Conservation (phyloP, 2,113 vertebrate species). For the Physeter macrocephalus region DNA sequence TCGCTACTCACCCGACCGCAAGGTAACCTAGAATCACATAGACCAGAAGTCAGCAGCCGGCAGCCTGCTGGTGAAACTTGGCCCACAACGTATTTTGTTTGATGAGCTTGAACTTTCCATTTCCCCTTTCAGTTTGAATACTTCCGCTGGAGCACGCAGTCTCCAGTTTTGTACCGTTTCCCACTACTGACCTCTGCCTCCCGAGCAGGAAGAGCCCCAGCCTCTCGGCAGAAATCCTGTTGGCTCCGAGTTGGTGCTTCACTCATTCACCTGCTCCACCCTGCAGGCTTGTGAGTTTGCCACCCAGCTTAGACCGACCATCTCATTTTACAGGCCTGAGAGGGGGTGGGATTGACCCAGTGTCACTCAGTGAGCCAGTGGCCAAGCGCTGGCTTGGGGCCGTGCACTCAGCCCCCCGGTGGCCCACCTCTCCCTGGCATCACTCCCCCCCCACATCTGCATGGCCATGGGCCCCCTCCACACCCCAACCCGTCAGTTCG, state of each 20-base stretch:
- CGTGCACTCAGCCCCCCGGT: fast-evolving
- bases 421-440: not conserved
- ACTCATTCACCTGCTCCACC: not conserved
- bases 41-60: not conserved
- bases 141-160: fast-evolving
- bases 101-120: not conserved
- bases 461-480: not conserved
- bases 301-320: not conserved
- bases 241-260: not conserved
- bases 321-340: not conserved
- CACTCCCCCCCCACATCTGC: not conserved
- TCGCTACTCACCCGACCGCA: not conserved
- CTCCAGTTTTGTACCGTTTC: not conserved
- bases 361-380: not conserved
- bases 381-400: not conserved
- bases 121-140: not conserved
- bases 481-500: fast-evolving
- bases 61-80: not conserved
- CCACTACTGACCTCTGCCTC: not conserved
- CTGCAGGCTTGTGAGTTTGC: not conserved
- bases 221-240: not conserved
- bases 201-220: not conserved
- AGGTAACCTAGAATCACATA: not conserved
- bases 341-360: not conserved
- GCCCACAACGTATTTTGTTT: not conserved